A percentile compares a stretch with the other conserved stretches of the same genome.
These are phyloP conservation scores for Vulpes vulpes DNA, from an alignment of 2,113 vertebrate species.

Conservation along the genomic window DNA sequence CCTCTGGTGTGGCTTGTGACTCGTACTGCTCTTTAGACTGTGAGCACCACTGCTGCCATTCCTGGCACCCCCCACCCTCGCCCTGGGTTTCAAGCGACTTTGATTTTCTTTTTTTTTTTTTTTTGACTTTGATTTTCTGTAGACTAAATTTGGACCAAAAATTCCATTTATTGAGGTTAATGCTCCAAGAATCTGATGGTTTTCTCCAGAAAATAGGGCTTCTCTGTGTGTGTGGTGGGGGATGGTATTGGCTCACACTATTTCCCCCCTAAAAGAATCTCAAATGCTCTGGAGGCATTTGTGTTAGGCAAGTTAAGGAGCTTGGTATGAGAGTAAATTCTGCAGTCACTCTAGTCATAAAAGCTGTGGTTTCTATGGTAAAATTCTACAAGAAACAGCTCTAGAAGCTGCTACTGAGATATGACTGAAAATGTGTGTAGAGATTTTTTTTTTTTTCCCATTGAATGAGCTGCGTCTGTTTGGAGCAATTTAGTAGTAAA, in stretches of 20 bases:
- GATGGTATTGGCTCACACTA: background rate
- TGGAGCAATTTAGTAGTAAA: background rate
- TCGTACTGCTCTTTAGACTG: slow-evolving; percentile 78
- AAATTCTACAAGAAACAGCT: slow-evolving; percentile 58
- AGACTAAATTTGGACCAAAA: slow-evolving; percentile 72
- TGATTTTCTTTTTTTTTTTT: too few species aligned
- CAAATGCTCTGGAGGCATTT: slow-evolving; percentile 26
- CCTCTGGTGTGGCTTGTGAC: slow-evolving; percentile 68
- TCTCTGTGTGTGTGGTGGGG: background rate
- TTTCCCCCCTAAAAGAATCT: slow-evolving; percentile 34
- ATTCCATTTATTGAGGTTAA: background rate
- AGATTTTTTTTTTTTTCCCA: slow-evolving; percentile 36
- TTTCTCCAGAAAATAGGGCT: slow-evolving; percentile 58
- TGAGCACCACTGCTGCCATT: slow-evolving; percentile 77
- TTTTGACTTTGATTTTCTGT: slow-evolving; percentile 82
- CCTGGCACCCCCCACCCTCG: slow-evolving; percentile 21
- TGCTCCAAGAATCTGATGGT: background rate
- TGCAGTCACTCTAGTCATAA: background rate
- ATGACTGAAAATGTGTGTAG: slow-evolving; percentile 43
- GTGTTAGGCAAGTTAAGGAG: slow-evolving; percentile 48
- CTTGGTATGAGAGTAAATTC: slow-evolving; percentile 66
- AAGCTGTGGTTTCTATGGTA: slow-evolving; percentile 63
- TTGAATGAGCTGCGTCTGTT: slow-evolving; percentile 64
- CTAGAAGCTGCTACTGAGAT: slow-evolving; percentile 60
- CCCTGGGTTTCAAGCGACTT: slow-evolving; percentile 84